phyloP scores from a whole-genome alignment of 2,797 vertebrate genomes.

The Microctenopoma lineatum region DNA sequence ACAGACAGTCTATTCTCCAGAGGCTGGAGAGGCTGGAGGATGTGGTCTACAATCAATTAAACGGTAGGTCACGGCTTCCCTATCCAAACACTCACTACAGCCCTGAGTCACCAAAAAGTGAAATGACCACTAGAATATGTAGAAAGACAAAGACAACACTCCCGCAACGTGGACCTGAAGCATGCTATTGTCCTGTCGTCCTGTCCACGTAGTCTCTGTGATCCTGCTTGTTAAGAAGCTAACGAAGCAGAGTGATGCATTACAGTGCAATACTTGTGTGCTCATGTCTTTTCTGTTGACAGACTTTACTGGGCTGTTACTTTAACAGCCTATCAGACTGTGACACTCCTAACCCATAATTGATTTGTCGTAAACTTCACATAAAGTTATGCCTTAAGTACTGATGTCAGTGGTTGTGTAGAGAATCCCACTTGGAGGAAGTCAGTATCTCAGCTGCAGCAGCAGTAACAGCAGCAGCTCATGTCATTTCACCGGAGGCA shows the following conservation, averaged over 20 bases:
- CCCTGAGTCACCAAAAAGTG: neutral
- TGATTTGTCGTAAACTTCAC: conserved; percentile 59
- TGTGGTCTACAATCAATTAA: conserved; percentile 97
- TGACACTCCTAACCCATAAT: conserved; percentile 30
- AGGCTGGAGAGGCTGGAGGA: conserved; percentile 96
- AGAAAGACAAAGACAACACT: no score
- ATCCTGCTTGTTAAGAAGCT: conserved; percentile 29
- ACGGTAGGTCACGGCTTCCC: conserved; percentile 81
- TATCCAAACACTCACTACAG: neutral
- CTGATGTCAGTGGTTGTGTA: conserved; percentile 15
- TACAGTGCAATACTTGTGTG: conserved; percentile 40
- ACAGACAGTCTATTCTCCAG: conserved; percentile 95
- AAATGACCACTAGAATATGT: neutral
- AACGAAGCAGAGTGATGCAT: conserved; percentile 49
- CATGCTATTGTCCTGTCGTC: conserved; percentile 34
- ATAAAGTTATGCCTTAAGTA: conserved; percentile 38
- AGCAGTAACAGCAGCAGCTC: conserved; percentile 12
- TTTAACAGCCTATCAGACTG: conserved; percentile 44
- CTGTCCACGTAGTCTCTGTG: neutral
- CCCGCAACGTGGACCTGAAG: conserved; percentile 14
- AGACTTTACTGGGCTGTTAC: conserved; percentile 53
- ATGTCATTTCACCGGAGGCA: conserved; percentile 39
- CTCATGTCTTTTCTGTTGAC: conserved; percentile 13
- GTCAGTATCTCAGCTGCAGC: conserved; percentile 11
- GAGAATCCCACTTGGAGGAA: conserved; percentile 11